Evolutionary conservation across 2,113 vertebrate genomes (phyloP), one percentile per base, ranked within the genome.

Genomic region (Otis tarda): DNA sequence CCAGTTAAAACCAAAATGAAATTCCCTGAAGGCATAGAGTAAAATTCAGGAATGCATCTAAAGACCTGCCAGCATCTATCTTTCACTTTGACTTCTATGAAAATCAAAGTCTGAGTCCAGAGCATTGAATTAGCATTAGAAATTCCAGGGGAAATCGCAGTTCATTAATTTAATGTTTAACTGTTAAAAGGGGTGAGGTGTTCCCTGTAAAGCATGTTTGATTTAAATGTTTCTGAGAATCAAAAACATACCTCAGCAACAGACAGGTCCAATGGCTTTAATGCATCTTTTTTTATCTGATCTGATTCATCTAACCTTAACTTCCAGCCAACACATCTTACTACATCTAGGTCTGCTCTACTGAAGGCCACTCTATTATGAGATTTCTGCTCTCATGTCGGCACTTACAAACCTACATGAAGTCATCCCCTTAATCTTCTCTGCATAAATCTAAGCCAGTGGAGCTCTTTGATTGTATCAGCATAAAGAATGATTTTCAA

Each of bases 391-490:
- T 95, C 75, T 94, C 37, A 25, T 69, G 68, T 83, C 31, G n/a
- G 41, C 53, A 63, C 71, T 89, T 94, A 74, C 55, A 94, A 86
- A 53, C 9, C 45, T 83, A 69, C 83, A 70, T 55, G 71, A 95
- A 96, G 45, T 81, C 68, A 94, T 63, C 24, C 50, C 15, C 76
- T 95, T 94, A 89, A 94, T 91, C 60, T 75, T 82, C 53, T 69
- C 49, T 77, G 55, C 50, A 83, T 89, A 92, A 83, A 91, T 91
- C 71, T 91, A 89, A 96, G 33, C 7, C 50, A 83, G 39, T 2
- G 5, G 79, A 95, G 63, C 21, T 80, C 79, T 88, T 94, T 74
- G 60, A 64, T 30, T 95, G 18, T 80, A 65, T 73, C 55, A 53
- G 31, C 47, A 31, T 75, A 64, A 82, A 68, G 67, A 88, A 90